Conservation (phyloP, 2,797 vertebrate genomes). For the Heteromormyrus szaboi region DNA sequence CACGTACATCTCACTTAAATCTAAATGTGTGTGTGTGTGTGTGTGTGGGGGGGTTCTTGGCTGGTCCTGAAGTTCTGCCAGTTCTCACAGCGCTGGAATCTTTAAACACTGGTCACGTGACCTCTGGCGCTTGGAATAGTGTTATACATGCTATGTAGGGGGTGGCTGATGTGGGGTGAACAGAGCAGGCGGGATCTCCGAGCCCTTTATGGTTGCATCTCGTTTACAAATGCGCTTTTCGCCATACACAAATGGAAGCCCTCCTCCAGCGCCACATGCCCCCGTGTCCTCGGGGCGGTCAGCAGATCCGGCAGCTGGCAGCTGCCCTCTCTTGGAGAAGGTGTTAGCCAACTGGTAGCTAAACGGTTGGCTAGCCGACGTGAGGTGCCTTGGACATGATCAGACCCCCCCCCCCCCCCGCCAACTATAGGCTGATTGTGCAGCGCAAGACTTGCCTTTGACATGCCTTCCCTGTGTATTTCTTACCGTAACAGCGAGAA, state of each 20-base stretch:
- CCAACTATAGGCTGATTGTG: neutral
- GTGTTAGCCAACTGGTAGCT: neutral
- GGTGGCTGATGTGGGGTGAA: neutral
- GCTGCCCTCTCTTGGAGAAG: neutral
- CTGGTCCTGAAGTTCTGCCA: constrained; percentile 17
- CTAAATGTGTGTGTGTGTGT: neutral
- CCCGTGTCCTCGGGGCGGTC: neutral
- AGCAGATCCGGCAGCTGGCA: neutral
- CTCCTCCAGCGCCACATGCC: neutral
- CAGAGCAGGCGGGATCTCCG: neutral
- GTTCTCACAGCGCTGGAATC: constrained; percentile 30
- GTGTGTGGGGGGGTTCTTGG: constrained; percentile 12
- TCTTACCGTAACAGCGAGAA: neutral
- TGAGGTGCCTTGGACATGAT: neutral
- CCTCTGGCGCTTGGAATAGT: constrained; percentile 8
- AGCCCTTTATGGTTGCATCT: constrained; percentile 15
- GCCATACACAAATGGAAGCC: neutral
- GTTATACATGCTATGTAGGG: neutral
- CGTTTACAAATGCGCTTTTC: neutral
- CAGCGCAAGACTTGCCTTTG: neutral
- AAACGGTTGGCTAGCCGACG: neutral
- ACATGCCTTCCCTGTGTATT: neutral
- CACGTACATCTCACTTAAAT: neutral
- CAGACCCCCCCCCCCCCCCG: neutral
- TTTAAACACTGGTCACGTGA: constrained; percentile 36